Evolutionary conservation across 2,797 vertebrate species (phyloP).

Genomic region (Dallia pectoralis): DNA sequence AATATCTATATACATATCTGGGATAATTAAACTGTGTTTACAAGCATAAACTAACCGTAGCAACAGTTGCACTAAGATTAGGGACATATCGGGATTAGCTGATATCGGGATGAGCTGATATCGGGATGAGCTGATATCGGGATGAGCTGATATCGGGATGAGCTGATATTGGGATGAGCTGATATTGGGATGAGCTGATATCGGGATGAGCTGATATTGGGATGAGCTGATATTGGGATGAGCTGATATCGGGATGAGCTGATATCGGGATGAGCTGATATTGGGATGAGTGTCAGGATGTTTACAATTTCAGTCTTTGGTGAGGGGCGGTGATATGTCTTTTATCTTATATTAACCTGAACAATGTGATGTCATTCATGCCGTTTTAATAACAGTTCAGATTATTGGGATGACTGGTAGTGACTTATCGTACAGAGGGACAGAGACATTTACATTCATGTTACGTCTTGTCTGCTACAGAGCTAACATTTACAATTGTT

Average conservation of each 20-base stretch:
- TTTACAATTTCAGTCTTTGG: constrained; percentile 6
- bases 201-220: not conserved
- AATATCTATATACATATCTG: not conserved
- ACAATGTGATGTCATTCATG: constrained; percentile 16
- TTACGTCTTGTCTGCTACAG: constrained; percentile 64
- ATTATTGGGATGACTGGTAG: constrained; percentile 14
- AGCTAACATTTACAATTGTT: constrained; percentile 72
- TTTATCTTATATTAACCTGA: not conserved
- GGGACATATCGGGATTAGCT: no score
- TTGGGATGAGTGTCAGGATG: not conserved
- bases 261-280: not conserved
- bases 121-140: not conserved
- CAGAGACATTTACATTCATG: constrained; percentile 52
- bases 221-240: not conserved
- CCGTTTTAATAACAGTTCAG: constrained; percentile 40
- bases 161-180: not conserved
- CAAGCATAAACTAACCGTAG: not conserved
- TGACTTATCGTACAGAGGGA: constrained; percentile 38
- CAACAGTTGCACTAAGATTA: no score
- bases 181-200: no score
- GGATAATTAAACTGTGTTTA: constrained; percentile 8
- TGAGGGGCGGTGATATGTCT: constrained; percentile 19
- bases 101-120: not conserved
- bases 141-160: no score
- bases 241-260: not conserved